phyloP scores from a whole-genome alignment of 2,113 vertebrate species.

The Calyptomena viridis region DNA sequence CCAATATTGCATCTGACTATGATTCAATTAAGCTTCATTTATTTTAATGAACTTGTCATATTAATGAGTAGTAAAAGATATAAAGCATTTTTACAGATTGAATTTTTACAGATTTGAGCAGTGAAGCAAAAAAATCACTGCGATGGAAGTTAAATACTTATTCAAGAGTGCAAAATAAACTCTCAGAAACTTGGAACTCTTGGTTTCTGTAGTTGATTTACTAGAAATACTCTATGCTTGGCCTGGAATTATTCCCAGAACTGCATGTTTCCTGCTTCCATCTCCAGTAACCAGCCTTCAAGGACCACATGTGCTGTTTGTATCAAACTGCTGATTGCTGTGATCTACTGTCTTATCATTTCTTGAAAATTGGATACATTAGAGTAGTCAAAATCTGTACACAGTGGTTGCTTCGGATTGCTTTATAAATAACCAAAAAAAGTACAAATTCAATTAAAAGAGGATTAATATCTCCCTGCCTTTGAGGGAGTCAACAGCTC shows the following conservation, averaged over 20 bases:
- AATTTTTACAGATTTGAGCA: background rate
- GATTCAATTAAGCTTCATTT: conserved; percentile 41
- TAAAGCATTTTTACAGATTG: background rate
- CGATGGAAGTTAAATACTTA: background rate
- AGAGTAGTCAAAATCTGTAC: background rate
- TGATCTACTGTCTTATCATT: background rate
- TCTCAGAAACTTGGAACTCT: background rate
- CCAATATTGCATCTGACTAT: background rate
- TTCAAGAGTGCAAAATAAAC: background rate
- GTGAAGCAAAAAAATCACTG: background rate
- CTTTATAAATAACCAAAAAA: background rate
- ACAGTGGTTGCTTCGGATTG: background rate
- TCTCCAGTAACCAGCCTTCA: background rate
- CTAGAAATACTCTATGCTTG: background rate
- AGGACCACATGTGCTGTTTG: background rate
- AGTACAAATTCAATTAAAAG: background rate
- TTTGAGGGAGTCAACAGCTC: background rate
- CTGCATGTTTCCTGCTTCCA: background rate
- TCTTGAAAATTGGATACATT: background rate
- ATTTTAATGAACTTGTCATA: conserved; percentile 9
- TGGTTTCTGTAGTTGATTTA: background rate
- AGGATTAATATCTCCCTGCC: background rate
- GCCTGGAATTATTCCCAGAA: background rate
- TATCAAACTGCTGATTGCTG: background rate
- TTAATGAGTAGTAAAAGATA: conserved; percentile 20